Evolutionary conservation across 2,113 vertebrate species (phyloP).

Genomic region (Verasper variegatus): DNA sequence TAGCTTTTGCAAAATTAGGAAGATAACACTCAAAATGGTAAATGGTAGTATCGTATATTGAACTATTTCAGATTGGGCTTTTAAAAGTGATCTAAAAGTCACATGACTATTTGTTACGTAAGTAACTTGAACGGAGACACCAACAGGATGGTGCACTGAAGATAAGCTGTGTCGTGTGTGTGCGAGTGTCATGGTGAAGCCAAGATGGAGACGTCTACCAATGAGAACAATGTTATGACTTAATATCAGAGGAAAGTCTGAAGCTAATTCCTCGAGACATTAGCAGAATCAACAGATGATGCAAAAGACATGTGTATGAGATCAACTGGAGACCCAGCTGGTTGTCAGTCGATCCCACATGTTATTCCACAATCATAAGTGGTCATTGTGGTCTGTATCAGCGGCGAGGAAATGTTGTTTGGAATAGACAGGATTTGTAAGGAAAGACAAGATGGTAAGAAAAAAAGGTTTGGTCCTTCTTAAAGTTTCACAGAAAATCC

Average conservation of each 20-base stretch:
- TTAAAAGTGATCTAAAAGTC: too few relatives aligned
- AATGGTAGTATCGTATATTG: too few relatives aligned
- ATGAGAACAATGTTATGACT: neutral
- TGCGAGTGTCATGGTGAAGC: neutral
- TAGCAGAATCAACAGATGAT: neutral
- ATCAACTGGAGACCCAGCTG: neutral
- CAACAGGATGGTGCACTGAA: neutral
- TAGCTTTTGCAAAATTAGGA: too few relatives aligned
- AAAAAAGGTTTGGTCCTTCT: neutral
- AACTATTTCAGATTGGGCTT: too few relatives aligned
- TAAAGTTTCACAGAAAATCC: too few relatives aligned
- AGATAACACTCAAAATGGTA: too few relatives aligned
- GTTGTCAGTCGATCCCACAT: constrained; percentile 3
- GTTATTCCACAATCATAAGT: neutral
- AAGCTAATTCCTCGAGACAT: neutral
- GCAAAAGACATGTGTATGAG: neutral
- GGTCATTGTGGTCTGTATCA: neutral
- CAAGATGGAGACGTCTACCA: neutral
- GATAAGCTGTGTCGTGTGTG: neutral
- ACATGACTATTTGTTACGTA: too few relatives aligned
- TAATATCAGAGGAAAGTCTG: neutral
- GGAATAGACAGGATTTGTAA: neutral
- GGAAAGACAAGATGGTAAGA: neutral
- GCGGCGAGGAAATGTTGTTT: neutral
- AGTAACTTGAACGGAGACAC: neutral